A percentile compares a stretch with the other conserved stretches of the same genome.
Conservation (phyloP, 2,113 vertebrate genomes). For the Poecilia latipinna region DNA sequence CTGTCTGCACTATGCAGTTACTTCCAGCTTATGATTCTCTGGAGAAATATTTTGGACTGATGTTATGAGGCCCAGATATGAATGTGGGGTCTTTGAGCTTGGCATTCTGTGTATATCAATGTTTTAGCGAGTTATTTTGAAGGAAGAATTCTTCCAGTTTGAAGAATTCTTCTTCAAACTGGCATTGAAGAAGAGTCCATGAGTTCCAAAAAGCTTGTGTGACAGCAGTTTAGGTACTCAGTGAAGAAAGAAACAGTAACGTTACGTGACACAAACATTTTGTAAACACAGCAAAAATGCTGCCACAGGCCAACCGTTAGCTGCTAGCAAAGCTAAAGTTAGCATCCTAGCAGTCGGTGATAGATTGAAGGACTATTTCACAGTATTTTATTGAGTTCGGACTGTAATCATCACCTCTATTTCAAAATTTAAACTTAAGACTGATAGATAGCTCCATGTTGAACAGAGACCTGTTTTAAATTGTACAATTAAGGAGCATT, state of each 20-base stretch:
- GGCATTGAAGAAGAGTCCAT: background rate
- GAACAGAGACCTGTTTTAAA: background rate
- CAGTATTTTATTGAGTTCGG: too few relatives aligned
- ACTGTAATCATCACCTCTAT: too few relatives aligned
- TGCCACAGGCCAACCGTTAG: too few relatives aligned
- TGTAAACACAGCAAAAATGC: too few relatives aligned
- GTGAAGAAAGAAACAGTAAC: background rate
- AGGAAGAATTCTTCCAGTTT: too few relatives aligned
- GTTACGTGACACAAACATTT: too few relatives aligned
- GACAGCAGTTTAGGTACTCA: background rate
- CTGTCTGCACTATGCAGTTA: background rate
- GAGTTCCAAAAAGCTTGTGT: background rate
- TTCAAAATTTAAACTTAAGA: background rate
- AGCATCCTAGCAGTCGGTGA: too few relatives aligned
- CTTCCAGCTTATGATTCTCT: background rate
- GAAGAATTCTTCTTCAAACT: too few relatives aligned
- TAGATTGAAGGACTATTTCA: too few relatives aligned
- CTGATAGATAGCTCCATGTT: background rate
- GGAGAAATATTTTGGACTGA: background rate
- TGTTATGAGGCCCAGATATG: background rate
- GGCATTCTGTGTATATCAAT: background rate
- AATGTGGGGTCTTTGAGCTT: background rate
- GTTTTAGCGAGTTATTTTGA: background rate
- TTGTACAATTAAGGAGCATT: background rate
- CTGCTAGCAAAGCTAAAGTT: too few relatives aligned